phyloP scores from a whole-genome alignment of 2,797 vertebrate genomes.

The Fundulus diaphanus region DNA sequence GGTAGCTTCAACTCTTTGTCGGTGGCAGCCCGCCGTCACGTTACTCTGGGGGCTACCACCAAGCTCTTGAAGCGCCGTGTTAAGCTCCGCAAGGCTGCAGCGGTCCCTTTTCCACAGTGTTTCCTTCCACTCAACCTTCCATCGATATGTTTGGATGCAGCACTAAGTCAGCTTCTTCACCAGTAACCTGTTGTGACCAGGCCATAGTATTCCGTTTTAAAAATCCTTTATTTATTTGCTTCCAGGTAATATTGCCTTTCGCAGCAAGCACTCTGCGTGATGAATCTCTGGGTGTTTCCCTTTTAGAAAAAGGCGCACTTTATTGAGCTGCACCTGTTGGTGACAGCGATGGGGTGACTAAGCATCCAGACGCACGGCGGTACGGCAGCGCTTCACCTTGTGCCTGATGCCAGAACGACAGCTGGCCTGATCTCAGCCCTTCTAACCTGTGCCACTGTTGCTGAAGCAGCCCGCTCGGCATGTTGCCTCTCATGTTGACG shows the following conservation, averaged over 20 bases:
- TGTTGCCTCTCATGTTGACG: constrained; percentile 1
- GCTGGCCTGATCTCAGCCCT: constrained; percentile 15
- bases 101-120: background rate
- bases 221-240: too few relatives aligned
- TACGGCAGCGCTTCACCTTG: constrained; percentile 22
- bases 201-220: too few relatives aligned
- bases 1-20: too few relatives aligned
- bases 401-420: constrained; percentile 10
- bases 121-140: background rate
- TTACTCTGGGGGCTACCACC: too few relatives aligned
- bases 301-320: too few relatives aligned
- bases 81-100: too few relatives aligned
- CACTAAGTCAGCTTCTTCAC: background rate
- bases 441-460: constrained; percentile 13
- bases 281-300: too few relatives aligned
- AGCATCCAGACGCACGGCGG: constrained; percentile 22
- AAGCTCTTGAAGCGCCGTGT: too few relatives aligned
- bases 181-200: background rate
- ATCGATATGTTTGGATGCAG: background rate
- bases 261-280: background rate
- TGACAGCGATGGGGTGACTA: constrained; percentile 7
- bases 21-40: too few relatives aligned
- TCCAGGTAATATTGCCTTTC: too few relatives aligned
- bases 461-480: constrained; percentile 13
- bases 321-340: background rate